Evolutionary conservation across 2,797 vertebrate species (phyloP).

Genomic region (Oryzias sinensis): DNA sequence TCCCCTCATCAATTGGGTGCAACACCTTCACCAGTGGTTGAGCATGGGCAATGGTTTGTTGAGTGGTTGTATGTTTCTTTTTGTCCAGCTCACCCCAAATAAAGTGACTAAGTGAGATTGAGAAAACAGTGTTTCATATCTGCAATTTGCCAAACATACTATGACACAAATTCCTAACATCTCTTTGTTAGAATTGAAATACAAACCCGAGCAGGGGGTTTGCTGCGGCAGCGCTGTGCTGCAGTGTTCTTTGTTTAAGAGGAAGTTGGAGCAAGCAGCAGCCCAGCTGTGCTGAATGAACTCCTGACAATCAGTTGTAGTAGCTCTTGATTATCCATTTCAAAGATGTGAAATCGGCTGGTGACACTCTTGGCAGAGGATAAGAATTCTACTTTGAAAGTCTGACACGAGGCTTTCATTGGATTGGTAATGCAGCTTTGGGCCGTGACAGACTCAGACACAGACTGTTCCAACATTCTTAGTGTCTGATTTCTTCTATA

Average conservation of each 20-base stretch:
- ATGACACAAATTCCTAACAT: no score
- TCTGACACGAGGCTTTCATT: conserved; percentile 29
- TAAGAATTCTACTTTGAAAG: conserved; percentile 43
- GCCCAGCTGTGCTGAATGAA: conserved; percentile 53
- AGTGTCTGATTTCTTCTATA: conserved; percentile 9
- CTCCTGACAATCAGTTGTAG: conserved; percentile 32
- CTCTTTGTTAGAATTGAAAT: not conserved
- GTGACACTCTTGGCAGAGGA: conserved; percentile 41
- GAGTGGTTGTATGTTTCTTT: no score
- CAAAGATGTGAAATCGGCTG: conserved; percentile 41
- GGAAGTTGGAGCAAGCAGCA: conserved; percentile 40
- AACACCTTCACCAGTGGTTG: no score
- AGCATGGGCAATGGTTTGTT: no score
- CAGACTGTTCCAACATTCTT: not conserved
- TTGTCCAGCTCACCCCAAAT: no score
- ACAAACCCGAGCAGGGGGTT: conserved; percentile 7
- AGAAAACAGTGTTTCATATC: no score
- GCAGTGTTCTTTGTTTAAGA: conserved; percentile 25
- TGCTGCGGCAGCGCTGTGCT: conserved; percentile 14
- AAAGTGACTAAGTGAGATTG: no score
- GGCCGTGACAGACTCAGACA: conserved; percentile 18
- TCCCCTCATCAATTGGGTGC: no score
- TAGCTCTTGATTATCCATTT: conserved; percentile 50
- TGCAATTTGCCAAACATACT: no score
- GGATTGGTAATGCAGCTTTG: conserved; percentile 37